phyloP scores from a whole-genome alignment of 2,888 invertebrate species.

The Platerodrilus igneus region DNA sequence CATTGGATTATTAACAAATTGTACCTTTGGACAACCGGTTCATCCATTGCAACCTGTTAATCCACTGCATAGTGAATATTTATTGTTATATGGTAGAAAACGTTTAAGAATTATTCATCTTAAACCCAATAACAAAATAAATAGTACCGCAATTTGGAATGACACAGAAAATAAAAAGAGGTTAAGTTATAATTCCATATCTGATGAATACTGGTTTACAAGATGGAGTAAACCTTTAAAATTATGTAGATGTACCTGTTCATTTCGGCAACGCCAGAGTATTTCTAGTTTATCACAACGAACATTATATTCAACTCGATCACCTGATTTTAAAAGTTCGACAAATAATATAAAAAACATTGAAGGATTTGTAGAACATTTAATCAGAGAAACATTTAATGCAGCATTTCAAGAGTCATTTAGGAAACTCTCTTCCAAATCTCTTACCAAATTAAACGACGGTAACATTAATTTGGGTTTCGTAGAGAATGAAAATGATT shows the following conservation, averaged over 20 bases:
- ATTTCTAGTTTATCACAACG: conserved; percentile 37
- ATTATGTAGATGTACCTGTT: conserved; percentile 44
- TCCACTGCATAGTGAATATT: conserved; percentile 43
- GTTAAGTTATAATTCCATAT: conserved; percentile 39
- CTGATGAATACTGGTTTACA: conserved; percentile 51
- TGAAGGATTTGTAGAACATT: conserved; percentile 43
- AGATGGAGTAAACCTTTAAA: conserved; percentile 47
- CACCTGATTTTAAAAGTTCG: conserved; percentile 32
- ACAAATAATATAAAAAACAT: conserved; percentile 39
- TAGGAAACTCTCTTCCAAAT: conserved; percentile 20
- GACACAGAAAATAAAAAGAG: conserved; percentile 25
- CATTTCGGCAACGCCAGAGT: conserved; percentile 44
- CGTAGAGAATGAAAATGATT: conserved; percentile 32
- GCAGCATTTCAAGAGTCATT: conserved; percentile 45
- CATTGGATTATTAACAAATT: conserved; percentile 25
- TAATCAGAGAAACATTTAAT: conserved; percentile 42
- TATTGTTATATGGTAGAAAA: conserved; percentile 39
- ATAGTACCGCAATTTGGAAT: no score
- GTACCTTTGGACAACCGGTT: conserved; percentile 37
- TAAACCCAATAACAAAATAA: conserved; percentile 30
- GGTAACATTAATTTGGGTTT: conserved; percentile 40
- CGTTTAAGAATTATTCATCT: conserved; percentile 42
- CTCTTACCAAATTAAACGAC: conserved; percentile 7
- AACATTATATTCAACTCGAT: conserved; percentile 14
- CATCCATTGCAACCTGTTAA: conserved; percentile 40